Base-by-base conservation (phyloP, 2,113 vertebrate species). In the Lampris megalopsis region DNA sequence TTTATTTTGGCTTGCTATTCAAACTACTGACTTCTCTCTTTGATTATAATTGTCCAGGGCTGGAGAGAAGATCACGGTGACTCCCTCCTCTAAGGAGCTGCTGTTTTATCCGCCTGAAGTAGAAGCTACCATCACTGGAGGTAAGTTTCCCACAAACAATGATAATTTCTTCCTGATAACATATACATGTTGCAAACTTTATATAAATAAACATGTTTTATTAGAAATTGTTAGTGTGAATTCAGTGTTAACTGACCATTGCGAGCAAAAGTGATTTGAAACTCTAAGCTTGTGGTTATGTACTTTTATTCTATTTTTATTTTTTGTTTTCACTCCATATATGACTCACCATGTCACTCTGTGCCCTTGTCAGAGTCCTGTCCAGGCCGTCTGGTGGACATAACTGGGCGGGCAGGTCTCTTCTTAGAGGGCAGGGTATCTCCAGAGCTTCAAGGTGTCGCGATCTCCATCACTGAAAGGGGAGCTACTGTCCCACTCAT, bases 31-130 rank as follows among this genome's bases (percentile, higher is more conserved):
- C 24, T 24, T 24, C 24, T 24, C 24, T 41, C 13, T 40, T 68
- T 4, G 1, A 13, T 60, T 88, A 0, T 77, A 35, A 45, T 42
- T 73, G 10, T 61, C 38, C 73, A 99, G 98, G 76, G 97, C 98
- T 80, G 97, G 98, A 79, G 98, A 99, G 91, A 99, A 95, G 89
- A 95, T 99, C 85, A 97, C 96, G 0, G 97, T 99, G 43, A 98
- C 95, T 0, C 98, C 98, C 0, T 98, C 97, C 0, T 99, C 98
- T 11, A 98, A 97, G 88, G 97, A 99, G 76, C 94, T 99, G 11
- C 95, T 99, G 43, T 99, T 99, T 80, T 97, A 98, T 62, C 98
- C 98, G 0, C 95, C 97, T 38, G 97, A 96, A 72, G 95, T 98
- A 63, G 98, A 99, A 88, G 95, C 96, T 57, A 93, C 96, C 0